Evolutionary conservation across 2,888 invertebrate genomes (phyloP).

Genomic region (Choreutis nemorana): DNA sequence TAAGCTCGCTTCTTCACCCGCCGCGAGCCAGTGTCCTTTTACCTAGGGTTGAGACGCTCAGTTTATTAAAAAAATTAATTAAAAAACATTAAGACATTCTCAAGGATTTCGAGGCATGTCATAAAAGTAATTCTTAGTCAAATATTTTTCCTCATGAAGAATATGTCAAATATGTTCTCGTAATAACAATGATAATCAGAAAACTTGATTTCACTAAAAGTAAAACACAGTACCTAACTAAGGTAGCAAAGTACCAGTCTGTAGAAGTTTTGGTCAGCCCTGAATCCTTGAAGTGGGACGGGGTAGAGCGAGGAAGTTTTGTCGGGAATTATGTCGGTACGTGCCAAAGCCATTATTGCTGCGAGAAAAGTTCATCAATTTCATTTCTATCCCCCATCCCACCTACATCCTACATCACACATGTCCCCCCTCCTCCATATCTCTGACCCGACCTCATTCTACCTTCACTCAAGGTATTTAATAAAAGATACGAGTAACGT

Average conservation of each 20-base stretch:
- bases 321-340: conserved; percentile 64
- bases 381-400: conserved; percentile 43
- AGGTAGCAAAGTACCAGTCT: too few relatives aligned
- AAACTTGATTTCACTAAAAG: too few relatives aligned
- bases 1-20: conserved; percentile 56
- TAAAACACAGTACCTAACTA: too few relatives aligned
- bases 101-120: too few relatives aligned
- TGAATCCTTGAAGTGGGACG: conserved; percentile 43
- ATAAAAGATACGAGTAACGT: too few relatives aligned
- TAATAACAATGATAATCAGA: too few relatives aligned
- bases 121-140: too few relatives aligned
- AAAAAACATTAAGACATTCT: too few relatives aligned
- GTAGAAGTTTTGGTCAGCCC: conserved; percentile 27
- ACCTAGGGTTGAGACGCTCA: conserved; percentile 50
- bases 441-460: conserved; percentile 12
- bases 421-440: conserved; percentile 12
- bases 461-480: too few relatives aligned
- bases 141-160: too few relatives aligned
- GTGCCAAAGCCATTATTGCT: conserved; percentile 68
- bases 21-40: conserved; percentile 36
- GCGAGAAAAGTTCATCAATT: conserved; percentile 68
- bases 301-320: conserved; percentile 57
- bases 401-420: conserved; percentile 19
- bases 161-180: too few relatives aligned
- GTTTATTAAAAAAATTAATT: not conserved